phyloP scores from a whole-genome alignment of 1,140 invertebrate species.

The Hycleus cichorii region DNA sequence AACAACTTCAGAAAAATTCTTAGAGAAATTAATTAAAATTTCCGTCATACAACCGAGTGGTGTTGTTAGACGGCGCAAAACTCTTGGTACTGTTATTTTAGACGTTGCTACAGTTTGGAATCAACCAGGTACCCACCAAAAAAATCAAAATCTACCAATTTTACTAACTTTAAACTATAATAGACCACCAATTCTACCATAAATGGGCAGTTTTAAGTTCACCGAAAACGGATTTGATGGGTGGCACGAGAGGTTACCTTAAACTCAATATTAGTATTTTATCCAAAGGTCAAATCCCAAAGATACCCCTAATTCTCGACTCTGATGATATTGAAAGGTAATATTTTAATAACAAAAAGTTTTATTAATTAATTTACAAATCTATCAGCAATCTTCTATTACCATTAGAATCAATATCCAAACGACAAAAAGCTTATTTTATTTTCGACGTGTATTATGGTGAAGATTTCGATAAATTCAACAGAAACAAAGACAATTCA shows the following conservation, averaged over 20 bases:
- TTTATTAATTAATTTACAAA: not conserved
- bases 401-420: slow-evolving; percentile 51
- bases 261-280: slow-evolving; percentile 69
- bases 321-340: slow-evolving; percentile 71
- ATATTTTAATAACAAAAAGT: not conserved
- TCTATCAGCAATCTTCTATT: slow-evolving; percentile 60
- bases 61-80: slow-evolving; percentile 37
- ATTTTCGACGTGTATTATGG: slow-evolving; percentile 58
- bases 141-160: not conserved
- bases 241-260: slow-evolving; percentile 62
- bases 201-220: slow-evolving; percentile 72
- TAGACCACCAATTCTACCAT: slow-evolving; percentile 71
- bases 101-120: slow-evolving; percentile 63
- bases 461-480: slow-evolving; percentile 55
- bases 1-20: slow-evolving; percentile 42
- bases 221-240: slow-evolving; percentile 52
- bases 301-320: slow-evolving; percentile 51
- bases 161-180: not conserved
- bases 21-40: slow-evolving; percentile 41
- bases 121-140: slow-evolving; percentile 50
- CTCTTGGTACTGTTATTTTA: slow-evolving; percentile 58
- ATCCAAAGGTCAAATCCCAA: slow-evolving; percentile 58
- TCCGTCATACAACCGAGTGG: slow-evolving; percentile 36
- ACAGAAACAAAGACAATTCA: slow-evolving; percentile 41
- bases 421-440: slow-evolving; percentile 56